These are phyloP conservation scores for Malaclemys terrapin DNA, from an alignment of 2,113 vertebrate genomes.

Conservation along the genomic window DNA sequence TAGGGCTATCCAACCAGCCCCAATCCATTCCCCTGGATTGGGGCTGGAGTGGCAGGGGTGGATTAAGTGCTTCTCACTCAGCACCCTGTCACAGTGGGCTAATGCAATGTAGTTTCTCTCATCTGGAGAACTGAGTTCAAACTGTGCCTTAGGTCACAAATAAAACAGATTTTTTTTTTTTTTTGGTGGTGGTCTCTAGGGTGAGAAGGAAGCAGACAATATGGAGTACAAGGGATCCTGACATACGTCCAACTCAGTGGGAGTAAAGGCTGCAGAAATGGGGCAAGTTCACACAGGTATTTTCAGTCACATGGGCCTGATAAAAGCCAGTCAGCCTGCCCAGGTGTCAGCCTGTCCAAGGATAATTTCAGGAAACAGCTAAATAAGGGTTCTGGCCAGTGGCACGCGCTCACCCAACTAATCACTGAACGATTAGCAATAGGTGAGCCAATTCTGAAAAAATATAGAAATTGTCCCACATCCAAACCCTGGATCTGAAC, in stretches of 20 bases:
- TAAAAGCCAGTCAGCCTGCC: neutral
- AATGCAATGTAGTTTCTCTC: neutral
- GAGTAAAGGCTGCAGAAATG: neutral
- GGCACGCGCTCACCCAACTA: neutral
- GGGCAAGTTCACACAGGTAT: neutral
- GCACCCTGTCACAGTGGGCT: no score
- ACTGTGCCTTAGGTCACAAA: neutral
- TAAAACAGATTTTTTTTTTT: neutral
- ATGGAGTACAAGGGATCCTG: neutral
- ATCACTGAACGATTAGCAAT: neutral
- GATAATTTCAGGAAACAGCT: neutral
- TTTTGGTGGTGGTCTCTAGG: neutral
- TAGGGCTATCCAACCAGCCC: no score
- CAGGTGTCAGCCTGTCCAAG: neutral
- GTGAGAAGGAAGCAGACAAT: neutral
- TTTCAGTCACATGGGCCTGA: neutral
- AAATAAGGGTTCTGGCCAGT: neutral
- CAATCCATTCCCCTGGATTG: no score
- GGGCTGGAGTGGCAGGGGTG: no score
- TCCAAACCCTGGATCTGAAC: neutral
- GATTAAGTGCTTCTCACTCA: no score
- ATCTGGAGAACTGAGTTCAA: neutral
- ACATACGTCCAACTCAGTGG: neutral
- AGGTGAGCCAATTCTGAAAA: neutral
- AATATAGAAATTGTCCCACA: neutral